phyloP scores from a whole-genome alignment of 2,113 vertebrate genomes.

The Etia nguti region DNA sequence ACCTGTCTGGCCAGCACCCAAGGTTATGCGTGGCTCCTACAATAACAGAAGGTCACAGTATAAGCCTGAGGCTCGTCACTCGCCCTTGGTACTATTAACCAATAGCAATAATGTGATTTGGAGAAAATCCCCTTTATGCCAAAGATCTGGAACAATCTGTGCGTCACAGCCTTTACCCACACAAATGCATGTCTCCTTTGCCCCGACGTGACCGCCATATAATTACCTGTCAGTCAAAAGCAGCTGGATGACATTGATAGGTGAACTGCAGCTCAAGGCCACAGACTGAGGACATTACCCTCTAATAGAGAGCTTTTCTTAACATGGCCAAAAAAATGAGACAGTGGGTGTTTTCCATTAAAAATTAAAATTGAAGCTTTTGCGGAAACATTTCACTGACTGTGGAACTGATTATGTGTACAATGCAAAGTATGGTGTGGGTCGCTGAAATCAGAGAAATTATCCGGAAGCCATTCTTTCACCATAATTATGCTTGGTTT shows the following conservation, averaged over 20 bases:
- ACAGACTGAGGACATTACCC: constrained; percentile 3
- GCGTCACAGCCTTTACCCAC: constrained; percentile 15
- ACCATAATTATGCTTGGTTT: background rate
- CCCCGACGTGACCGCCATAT: constrained; percentile 20
- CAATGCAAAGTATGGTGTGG: background rate
- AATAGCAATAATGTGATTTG: constrained; percentile 42
- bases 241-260: constrained; percentile 40
- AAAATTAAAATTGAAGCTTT: background rate
- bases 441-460: background rate
- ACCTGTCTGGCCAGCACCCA: background rate
- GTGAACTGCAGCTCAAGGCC: constrained; percentile 37
- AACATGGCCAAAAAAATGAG: background rate
- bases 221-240: constrained; percentile 55
- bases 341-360: background rate
- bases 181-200: constrained; percentile 7
- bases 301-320: background rate
- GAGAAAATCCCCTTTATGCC: constrained; percentile 49
- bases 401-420: background rate
- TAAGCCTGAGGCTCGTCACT: background rate
- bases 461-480: background rate
- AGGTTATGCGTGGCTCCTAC: background rate
- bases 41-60: constrained; percentile 8
- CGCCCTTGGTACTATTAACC: constrained; percentile 32
- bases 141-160: constrained; percentile 15
- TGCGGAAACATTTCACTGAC: background rate